Evolutionary conservation across 2,797 vertebrate species (phyloP), one percentile per base, ranked within the genome.

Genomic region (Lutra lutra): DNA sequence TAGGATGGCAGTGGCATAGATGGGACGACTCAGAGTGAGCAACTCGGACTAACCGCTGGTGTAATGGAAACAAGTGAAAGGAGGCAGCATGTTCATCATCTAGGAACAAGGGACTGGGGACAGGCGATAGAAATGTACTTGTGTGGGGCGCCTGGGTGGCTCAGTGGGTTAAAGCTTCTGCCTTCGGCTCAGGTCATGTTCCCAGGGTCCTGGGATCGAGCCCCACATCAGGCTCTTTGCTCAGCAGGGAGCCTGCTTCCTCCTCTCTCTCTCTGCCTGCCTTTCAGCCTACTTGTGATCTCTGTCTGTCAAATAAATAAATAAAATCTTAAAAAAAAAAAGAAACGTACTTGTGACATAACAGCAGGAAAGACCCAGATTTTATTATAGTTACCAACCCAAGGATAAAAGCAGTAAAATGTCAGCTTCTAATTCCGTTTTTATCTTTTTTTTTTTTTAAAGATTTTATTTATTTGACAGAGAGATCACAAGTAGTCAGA

Each of bases 401-500:
- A 84, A 88, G 40, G 13, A n/a, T 73, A 54, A 21, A 72, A 64
- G 64, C 18, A 90, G 11, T 48, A 68, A 72, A 77, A 73, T 82
- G 13, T 27, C 29, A 95, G 29, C n/a, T 48, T 9, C 27, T 23
- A 38, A 80, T 46, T 89, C 58, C 78, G 54, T 54, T 54, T 54
- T 54, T 54, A 54, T 54, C 51, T 54, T 56, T 56, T 95, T 92
- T 90, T 90, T 75, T 54, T 54, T 54, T 54, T 6, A 40, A 54
- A 56, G 18, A 56, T 56, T 20, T 56, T 56, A 21, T 56, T 56
- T 48, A 68, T 54, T 54, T 54, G 51, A 54, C 51, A 54, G 51
- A 54, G 51, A 54, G 51, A 54, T 54, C 51, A 54, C 51, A 18
- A 18, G 17, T 18, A 54, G 51, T 17, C 51, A 6, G 51, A 54